A percentile compares a stretch with the other conserved stretches of the same genome.
Conservation (phyloP, 2,888 invertebrate species). For the Pammene aurita region DNA sequence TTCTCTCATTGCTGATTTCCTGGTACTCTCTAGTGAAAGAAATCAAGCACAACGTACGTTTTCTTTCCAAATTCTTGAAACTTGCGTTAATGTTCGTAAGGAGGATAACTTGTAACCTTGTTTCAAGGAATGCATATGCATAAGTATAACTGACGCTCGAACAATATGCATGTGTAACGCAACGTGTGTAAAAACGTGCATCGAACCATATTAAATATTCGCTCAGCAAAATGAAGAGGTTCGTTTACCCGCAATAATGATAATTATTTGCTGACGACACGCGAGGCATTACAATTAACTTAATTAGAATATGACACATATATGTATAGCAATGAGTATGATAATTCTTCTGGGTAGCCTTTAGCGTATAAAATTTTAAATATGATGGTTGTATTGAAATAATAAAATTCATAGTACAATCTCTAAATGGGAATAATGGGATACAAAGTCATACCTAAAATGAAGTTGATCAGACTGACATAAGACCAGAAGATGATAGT, state of each 20-base stretch:
- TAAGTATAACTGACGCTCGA: background rate
- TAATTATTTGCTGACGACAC: constrained; percentile 53
- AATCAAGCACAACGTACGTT: constrained; percentile 44
- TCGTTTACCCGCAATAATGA: constrained; percentile 56
- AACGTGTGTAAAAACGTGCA: constrained; percentile 14
- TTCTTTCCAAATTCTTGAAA: background rate
- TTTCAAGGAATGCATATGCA: constrained; percentile 14
- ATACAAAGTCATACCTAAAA: background rate
- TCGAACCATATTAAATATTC: constrained; percentile 17
- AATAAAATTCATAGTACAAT: background rate
- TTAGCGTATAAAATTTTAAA: constrained; percentile 11
- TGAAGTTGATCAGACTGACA: background rate
- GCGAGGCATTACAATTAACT: constrained; percentile 54
- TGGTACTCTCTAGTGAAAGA: constrained; percentile 54
- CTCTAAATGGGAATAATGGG: background rate
- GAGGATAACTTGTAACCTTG: constrained; percentile 22
- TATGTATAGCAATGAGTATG: constrained; percentile 20
- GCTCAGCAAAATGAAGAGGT: constrained; percentile 45
- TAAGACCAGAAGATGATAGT: no score
- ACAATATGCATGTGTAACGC: constrained; percentile 29
- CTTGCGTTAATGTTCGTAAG: background rate
- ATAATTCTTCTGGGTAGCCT: constrained; percentile 23
- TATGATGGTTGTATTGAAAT: background rate
- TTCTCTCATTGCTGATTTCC: constrained; percentile 65
- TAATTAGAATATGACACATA: constrained; percentile 50